phyloP scores from a whole-genome alignment of 2,113 vertebrate species.

The Willisornis vidua region DNA sequence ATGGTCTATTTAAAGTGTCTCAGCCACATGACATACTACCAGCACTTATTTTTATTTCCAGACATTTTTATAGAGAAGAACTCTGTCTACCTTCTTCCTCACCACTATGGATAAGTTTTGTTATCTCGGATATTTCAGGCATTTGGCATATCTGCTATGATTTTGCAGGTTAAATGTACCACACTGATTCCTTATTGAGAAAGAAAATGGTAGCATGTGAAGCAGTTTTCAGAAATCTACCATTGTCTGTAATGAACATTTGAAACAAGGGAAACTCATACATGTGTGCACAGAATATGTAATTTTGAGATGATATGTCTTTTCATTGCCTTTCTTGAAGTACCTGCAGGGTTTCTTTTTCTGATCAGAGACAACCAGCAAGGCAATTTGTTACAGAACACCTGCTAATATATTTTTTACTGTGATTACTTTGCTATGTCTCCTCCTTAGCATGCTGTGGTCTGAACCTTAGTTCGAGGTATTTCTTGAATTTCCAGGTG shows the following conservation, averaged over 20 bases:
- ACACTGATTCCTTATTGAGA: background rate
- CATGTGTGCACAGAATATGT: background rate
- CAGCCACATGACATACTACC: background rate
- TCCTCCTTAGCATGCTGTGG: background rate
- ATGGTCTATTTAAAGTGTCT: background rate
- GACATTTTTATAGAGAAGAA: background rate
- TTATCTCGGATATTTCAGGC: background rate
- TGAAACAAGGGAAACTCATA: background rate
- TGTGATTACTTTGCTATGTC: background rate
- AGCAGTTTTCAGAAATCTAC: background rate
- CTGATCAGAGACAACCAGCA: background rate
- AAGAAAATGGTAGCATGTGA: background rate
- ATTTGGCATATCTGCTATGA: background rate
- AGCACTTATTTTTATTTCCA: background rate
- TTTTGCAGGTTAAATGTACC: background rate
- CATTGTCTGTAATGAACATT: accelerated
- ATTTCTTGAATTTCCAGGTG: background rate
- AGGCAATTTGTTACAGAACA: background rate
- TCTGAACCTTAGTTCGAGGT: background rate
- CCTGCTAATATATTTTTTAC: background rate
- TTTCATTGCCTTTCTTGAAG: background rate
- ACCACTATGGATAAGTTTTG: background rate
- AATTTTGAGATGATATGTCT: background rate
- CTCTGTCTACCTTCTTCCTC: background rate
- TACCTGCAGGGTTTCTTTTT: background rate